Evolutionary conservation across 2,888 invertebrate genomes (phyloP).

Genomic region (Cerastis leucographa): DNA sequence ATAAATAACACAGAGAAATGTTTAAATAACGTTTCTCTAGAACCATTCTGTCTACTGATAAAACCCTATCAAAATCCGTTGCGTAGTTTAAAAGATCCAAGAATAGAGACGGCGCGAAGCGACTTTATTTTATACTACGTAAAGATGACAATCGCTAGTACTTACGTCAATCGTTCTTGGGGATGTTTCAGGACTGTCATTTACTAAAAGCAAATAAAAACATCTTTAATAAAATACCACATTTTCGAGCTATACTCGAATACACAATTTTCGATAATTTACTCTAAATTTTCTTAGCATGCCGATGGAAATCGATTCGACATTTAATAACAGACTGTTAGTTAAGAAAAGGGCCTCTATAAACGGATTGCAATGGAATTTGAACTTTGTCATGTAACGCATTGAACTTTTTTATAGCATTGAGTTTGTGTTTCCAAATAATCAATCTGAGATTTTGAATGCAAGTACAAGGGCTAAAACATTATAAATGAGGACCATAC

Average conservation of each 20-base stretch:
- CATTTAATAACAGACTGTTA: background rate
- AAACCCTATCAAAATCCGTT: too few species aligned
- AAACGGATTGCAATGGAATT: background rate
- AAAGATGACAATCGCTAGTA: background rate
- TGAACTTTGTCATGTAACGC: background rate
- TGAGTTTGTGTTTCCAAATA: background rate
- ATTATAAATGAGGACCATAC: constrained; percentile 61
- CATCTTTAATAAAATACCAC: background rate
- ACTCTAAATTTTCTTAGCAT: background rate
- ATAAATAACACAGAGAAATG: too few species aligned
- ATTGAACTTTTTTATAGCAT: background rate
- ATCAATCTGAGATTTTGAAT: background rate
- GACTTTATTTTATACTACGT: too few species aligned
- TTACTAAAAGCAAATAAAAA: constrained; percentile 61
- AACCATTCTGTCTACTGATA: too few species aligned
- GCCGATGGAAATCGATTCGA: background rate
- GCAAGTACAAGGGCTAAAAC: background rate
- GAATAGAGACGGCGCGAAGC: too few species aligned
- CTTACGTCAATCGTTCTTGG: constrained; percentile 70
- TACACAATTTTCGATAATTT: background rate
- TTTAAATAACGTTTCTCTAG: too few species aligned
- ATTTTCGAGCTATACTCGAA: background rate
- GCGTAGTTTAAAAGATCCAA: too few species aligned
- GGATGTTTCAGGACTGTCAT: constrained; percentile 58
- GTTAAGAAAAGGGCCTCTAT: background rate